Evolutionary conservation across 2,888 invertebrate species (phyloP), one percentile per base, ranked within the genome.

Genomic region (Nemotelus pantherinus): DNA sequence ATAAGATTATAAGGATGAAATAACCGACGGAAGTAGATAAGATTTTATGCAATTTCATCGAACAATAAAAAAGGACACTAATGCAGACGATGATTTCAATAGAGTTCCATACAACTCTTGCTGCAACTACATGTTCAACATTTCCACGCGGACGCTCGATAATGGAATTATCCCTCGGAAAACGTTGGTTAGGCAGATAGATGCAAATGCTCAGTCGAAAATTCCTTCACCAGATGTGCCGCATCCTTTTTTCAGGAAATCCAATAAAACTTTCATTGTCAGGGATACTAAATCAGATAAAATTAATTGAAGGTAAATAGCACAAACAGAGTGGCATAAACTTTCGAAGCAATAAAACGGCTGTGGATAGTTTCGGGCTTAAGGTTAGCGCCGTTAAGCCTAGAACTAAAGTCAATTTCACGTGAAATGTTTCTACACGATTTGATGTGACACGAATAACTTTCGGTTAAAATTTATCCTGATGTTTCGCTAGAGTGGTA

Each of bases 201-300:
- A 60, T 60, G 60, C 60, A 60, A 60, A 60, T 60, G n/a, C 9
- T 9, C 50, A 50, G 50, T 50, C 6, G 60, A 25, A 10, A 3
- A 2, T 25, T 10, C n/a, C 25, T 25, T 6, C n/a, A 60, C 9
- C 60, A 60, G 60, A 60, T 60, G 60, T 60, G 60, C 25, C 25
- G 25, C 60, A 60, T 60, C 60, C 60, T 60, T 60, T 60, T 60
- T 3, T 2, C n/a, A 60, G 60, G 60, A 39, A 3, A 60, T 60
- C 3, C 39, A 60, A 60, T 60, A 60, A 60, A 60, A 60, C 2
- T 2, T 9, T 60, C 25, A 25, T 60, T 60, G 25, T 60, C 25
- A 60, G 60, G 60, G 60, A 60, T 25, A 25, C 39, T 3, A 3
- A 10, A 39, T 2, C 60, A 39, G n/a, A 4, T 60, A 60, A 60